Conservation (phyloP, 2,797 vertebrate species). For the Enteromius paludinosus region DNA sequence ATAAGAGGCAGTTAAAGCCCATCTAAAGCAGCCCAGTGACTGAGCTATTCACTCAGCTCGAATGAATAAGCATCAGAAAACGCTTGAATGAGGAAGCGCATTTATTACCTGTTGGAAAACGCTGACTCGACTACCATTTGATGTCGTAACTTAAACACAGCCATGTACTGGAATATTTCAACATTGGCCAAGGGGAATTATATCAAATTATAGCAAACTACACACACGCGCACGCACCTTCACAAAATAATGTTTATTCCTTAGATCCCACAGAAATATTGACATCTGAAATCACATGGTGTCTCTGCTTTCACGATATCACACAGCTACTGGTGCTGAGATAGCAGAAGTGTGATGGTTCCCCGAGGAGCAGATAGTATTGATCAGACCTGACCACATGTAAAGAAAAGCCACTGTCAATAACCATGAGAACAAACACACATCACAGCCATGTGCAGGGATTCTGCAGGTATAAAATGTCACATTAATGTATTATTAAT, state of each 20-base stretch:
- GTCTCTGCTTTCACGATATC: not conserved
- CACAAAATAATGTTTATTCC: not conserved
- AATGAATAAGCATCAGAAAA: slow-evolving; percentile 3
- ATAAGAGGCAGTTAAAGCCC: slow-evolving; percentile 21
- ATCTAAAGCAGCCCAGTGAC: not conserved
- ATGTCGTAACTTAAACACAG: not conserved
- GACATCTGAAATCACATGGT: not conserved
- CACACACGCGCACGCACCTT: not conserved
- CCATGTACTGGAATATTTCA: not conserved
- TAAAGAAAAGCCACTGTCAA: not conserved
- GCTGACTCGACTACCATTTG: slow-evolving; percentile 18
- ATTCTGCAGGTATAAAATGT: not conserved
- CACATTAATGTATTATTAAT: not conserved
- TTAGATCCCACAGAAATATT: slow-evolving; percentile 1
- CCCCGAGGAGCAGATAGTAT: slow-evolving; percentile 8
- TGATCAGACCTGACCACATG: slow-evolving; percentile 35
- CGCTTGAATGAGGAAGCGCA: slow-evolving; percentile 9
- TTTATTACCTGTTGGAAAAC: slow-evolving; percentile 20
- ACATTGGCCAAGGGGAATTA: slow-evolving; percentile 6
- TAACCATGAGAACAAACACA: not conserved
- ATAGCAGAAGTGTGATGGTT: not conserved
- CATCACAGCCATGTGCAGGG: not conserved
- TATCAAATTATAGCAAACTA: not conserved
- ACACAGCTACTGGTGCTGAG: not conserved
- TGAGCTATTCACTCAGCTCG: not conserved